These are phyloP conservation scores for Drosophila tsacasi DNA, from an alignment of 1,140 invertebrate genomes.

Conservation along the genomic window DNA sequence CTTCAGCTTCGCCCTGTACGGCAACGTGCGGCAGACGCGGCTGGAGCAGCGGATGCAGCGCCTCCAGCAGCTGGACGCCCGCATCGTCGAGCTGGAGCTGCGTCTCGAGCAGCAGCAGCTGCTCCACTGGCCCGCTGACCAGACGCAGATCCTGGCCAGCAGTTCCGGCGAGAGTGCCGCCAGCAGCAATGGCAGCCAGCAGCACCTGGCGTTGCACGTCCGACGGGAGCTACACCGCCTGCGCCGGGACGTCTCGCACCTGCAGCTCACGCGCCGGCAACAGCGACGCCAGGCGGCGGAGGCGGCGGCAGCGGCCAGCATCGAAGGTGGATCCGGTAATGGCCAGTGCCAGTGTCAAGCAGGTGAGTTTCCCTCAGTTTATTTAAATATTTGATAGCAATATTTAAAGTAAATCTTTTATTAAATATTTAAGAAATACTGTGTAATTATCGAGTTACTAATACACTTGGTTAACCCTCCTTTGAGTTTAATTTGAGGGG, in stretches of 20 bases:
- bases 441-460: neutral
- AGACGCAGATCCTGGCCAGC: conserved; percentile 49
- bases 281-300: conserved; percentile 75
- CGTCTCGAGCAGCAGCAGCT: conserved; percentile 71
- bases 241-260: conserved; percentile 81
- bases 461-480: neutral
- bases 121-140: conserved; percentile 66
- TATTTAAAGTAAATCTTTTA: neutral
- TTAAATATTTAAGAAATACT: neutral
- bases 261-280: conserved; percentile 78
- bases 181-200: conserved; percentile 35
- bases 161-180: conserved; percentile 25
- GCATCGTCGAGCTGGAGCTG: conserved; percentile 77
- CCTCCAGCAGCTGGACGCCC: conserved; percentile 76
- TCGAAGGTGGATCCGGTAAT: conserved; percentile 29
- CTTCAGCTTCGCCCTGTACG: conserved; percentile 78
- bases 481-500: conserved; percentile 2
- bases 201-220: conserved; percentile 55
- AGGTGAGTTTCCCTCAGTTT: conserved; percentile 58
- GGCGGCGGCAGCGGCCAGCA: conserved; percentile 55
- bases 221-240: conserved; percentile 81
- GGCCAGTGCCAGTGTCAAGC: conserved; percentile 80
- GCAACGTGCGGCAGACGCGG: conserved; percentile 77
- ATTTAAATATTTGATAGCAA: neutral
- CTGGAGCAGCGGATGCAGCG: conserved; percentile 74